These are phyloP conservation scores for Callospermophilus lateralis DNA, from an alignment of 2,113 vertebrate species.

Conservation along the genomic window DNA sequence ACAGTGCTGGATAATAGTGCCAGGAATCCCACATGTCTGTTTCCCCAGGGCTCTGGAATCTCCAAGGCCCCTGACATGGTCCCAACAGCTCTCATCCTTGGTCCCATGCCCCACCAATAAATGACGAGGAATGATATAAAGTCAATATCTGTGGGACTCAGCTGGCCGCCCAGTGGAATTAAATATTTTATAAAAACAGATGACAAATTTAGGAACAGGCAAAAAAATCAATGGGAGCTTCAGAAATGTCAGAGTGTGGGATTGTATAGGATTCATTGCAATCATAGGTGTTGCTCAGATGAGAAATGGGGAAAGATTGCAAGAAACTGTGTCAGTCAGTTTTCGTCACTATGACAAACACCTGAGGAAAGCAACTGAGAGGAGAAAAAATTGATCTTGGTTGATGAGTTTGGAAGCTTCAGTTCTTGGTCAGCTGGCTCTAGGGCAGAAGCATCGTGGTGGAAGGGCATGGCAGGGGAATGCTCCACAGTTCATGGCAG, in stretches of 20 bases:
- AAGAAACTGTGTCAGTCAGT: neutral
- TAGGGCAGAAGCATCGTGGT: too few species aligned
- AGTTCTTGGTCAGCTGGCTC: too few species aligned
- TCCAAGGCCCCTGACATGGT: accelerated
- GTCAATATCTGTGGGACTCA: neutral
- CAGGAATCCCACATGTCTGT: neutral
- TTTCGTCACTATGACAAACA: too few species aligned
- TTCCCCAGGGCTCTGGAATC: neutral
- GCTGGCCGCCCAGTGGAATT: neutral
- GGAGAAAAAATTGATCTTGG: too few species aligned
- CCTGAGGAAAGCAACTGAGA: too few species aligned
- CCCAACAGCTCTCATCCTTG: neutral
- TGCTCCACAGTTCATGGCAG: too few species aligned
- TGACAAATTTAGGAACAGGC: neutral
- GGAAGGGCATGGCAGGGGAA: too few species aligned
- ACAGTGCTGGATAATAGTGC: neutral
- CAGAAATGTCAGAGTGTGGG: neutral
- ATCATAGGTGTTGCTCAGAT: neutral
- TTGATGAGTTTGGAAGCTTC: too few species aligned
- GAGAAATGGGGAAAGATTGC: neutral
- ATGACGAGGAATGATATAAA: neutral
- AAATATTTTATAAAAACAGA: neutral
- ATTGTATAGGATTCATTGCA: neutral
- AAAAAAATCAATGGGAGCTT: neutral
- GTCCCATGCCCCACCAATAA: neutral